Evolutionary conservation across 2,888 invertebrate genomes (phyloP), one percentile per base, ranked within the genome.

Genomic region (Metellina segmentata): DNA sequence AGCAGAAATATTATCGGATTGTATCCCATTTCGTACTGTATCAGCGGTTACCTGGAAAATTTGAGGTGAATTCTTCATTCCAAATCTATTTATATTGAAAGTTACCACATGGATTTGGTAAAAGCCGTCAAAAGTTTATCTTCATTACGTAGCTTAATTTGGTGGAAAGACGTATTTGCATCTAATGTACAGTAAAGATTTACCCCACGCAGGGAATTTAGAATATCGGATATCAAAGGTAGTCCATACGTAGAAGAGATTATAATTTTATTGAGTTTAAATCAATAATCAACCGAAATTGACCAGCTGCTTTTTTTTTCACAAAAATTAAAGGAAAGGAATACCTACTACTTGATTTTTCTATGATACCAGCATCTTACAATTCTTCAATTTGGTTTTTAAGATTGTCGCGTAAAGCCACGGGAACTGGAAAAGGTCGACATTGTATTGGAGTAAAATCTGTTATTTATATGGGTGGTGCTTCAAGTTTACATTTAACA

Each of bases 1-100:
- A n/a, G 81, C 81, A 1, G 69, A 81, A 61, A 81, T 81, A 9
- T 81, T 81, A 61, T 81, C 81, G 5, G 61, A 8, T 48, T 81
- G 81, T 69, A 81, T 20, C 6, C 81, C 81, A 20, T 81, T 81
- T 61, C 9, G 6, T 1, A 61, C 61, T 61, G 61, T 61, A 6
- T 61, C 61, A 1, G 61, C 61, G 1, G 34, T 81, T 20, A 61
- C 81, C 9, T 81, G 81, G 6, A 20, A 81, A 19, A 81, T 69
- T 20, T 81, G 81, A 20, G 81, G 19, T 7, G 81, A n/a, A n/a
- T n/a, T n/a, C n/a, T n/a, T n/a, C n/a, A n/a, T n/a, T n/a, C n/a
- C n/a, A n/a, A n/a, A n/a, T 61, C 53, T 81, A 81, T 20, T 61
- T 61, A 9, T 81, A 81, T 19, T 51, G 78, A 6, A 16, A 51